Conservation (phyloP, 2,888 invertebrate genomes). For the Drosophila colorata region DNA sequence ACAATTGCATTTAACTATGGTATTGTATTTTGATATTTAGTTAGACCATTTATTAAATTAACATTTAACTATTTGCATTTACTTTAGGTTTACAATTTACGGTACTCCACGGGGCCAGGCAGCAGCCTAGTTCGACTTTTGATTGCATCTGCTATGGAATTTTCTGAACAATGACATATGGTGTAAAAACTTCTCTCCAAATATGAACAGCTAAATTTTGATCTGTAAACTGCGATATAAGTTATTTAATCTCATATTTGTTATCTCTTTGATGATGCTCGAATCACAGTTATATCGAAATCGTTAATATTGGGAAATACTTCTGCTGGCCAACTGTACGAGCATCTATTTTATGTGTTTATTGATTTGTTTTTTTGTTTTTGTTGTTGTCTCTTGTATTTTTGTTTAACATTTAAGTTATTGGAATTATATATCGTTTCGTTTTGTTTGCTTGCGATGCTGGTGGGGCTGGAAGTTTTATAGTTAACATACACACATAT, state of each 20-base stretch:
- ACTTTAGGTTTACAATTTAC: slow-evolving; percentile 44
- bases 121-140: slow-evolving; percentile 7
- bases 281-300: slow-evolving; percentile 29
- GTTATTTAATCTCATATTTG: slow-evolving; percentile 29
- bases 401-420: slow-evolving; percentile 27
- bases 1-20: slow-evolving; percentile 76
- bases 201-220: too few species aligned
- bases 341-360: slow-evolving; percentile 16
- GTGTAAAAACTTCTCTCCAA: too few species aligned
- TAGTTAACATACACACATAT: slow-evolving; percentile 58
- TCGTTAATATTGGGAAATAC: slow-evolving; percentile 11
- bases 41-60: slow-evolving; percentile 61
- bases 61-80: slow-evolving; percentile 71
- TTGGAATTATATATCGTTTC: slow-evolving; percentile 46
- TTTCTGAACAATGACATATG: too few species aligned
- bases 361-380: slow-evolving; percentile 3
- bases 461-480: slow-evolving; percentile 78
- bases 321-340: slow-evolving; percentile 35
- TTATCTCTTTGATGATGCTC: slow-evolving; percentile 4
- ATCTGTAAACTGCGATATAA: slow-evolving; percentile 17
- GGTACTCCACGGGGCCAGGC: slow-evolving; percentile 28
- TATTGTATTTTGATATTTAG: slow-evolving; percentile 58
- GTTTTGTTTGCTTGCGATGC: slow-evolving; percentile 39
- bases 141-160: not conserved
- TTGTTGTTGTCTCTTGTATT: not conserved